Evolutionary conservation across 2,113 vertebrate species (phyloP), one percentile per base, ranked within the genome.

Genomic region (Panthera uncia): DNA sequence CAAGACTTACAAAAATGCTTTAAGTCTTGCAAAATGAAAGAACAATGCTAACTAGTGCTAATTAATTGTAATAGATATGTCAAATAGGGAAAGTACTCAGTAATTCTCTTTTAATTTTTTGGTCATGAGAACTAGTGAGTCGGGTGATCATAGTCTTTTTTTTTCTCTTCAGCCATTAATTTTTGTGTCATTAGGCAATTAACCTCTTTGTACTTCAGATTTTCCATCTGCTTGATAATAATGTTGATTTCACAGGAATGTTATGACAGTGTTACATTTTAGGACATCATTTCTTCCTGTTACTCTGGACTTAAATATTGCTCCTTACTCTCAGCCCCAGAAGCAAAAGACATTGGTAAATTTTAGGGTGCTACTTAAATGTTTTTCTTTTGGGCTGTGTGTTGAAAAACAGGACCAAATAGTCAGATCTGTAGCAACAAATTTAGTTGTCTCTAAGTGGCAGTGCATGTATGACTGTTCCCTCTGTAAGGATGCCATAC

Each of bases 1-100:
- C n/a, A 79, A 78, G 15, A 21, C 10, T 82, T 97, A 97, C 16
- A 89, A 95, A 96, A 93, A 33, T 94, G 36, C 57, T 83, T 89
- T 65, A 78, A 95, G 13, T 81, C 12, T 91, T 83, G 16, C 5
- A 80, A 95, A 89, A 38, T 84, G 10, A 57, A 88, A 94, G 48
- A 93, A 93, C 61, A 69, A n/a, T 83, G n/a, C 38, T 95, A 97
- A 95, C 83, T 83, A 90, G 33, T 78, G 18, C 50, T 96, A 93
- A 94, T 95, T 96, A 80, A 5, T 76, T 79, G n/a, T 18, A 92
- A 91, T 38, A 86, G 31, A 50, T 80, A 94, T 74, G 76, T 89
- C 85, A 92, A 69, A 69, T 23, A 71, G 50, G 10, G 18, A 66
- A 55, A 63, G 27, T 55, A 55, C 12, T 86, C 33, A 36, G 9